Percentiles rank a stretch among this genome's conserved stretches.
Conservation (phyloP, 1,140 invertebrate species). For the Lysiphlebus fabarum region DNA sequence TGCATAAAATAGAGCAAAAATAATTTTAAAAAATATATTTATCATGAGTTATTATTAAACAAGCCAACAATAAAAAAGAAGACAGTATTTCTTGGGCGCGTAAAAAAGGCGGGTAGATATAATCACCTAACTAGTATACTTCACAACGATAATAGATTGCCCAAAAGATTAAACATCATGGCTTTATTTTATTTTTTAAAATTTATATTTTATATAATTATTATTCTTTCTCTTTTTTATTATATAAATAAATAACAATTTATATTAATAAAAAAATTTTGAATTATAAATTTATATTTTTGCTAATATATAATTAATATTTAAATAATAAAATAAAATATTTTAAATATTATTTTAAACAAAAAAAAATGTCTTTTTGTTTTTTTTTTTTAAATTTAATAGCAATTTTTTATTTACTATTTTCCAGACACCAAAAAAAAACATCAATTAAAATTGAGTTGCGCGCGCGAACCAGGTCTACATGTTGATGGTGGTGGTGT, state of each 20-base stretch:
- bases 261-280: slow-evolving; percentile 9
- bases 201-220: slow-evolving; percentile 15
- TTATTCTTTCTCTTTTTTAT: slow-evolving; percentile 2
- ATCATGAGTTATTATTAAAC: slow-evolving; percentile 56
- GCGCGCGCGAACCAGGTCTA: slow-evolving; percentile 34
- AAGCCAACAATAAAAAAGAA: slow-evolving; percentile 47
- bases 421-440: slow-evolving; percentile 26
- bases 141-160: slow-evolving; percentile 48
- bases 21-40: slow-evolving; percentile 44
- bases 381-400: neutral
- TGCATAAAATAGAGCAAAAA: slow-evolving; percentile 18
- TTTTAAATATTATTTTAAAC: slow-evolving; percentile 22
- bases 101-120: slow-evolving; percentile 51
- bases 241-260: slow-evolving; percentile 13
- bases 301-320: slow-evolving; percentile 11
- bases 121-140: slow-evolving; percentile 51
- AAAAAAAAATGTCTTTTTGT: neutral
- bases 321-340: slow-evolving; percentile 2
- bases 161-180: slow-evolving; percentile 44
- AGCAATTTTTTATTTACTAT: neutral
- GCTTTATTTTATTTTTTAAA: slow-evolving; percentile 19
- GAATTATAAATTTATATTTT: slow-evolving; percentile 20
- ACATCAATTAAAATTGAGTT: slow-evolving; percentile 53
- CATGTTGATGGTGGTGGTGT: slow-evolving; percentile 48
- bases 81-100: slow-evolving; percentile 35